These are phyloP conservation scores for Rotaria sp. DNA, from an alignment of 2,888 invertebrate genomes.

Conservation along the genomic window DNA sequence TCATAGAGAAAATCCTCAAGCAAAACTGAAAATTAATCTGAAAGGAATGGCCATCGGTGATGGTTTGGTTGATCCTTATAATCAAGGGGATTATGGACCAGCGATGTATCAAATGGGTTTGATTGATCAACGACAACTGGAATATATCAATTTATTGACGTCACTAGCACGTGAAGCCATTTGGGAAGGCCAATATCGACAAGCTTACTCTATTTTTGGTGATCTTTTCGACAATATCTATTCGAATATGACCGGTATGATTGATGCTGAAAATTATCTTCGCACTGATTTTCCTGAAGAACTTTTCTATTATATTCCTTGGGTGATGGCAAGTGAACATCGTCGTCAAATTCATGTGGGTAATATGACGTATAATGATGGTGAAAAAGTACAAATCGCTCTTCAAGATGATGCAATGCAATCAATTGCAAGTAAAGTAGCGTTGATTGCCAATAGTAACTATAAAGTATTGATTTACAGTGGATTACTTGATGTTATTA, in stretches of 20 bases:
- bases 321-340: conserved; percentile 48
- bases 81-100: not conserved
- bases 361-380: conserved; percentile 67
- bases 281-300: conserved; percentile 46
- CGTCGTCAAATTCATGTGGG: conserved; percentile 79
- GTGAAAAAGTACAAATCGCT: conserved; percentile 65
- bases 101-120: too few species aligned
- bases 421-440: not conserved
- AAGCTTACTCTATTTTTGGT: too few species aligned
- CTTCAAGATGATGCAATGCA: not conserved
- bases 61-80: conserved; percentile 50
- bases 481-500: conserved; percentile 82
- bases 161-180: too few species aligned
- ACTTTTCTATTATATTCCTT: conserved; percentile 49
- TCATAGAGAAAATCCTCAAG: conserved; percentile 44
- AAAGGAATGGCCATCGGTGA: conserved; percentile 51
- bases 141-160: too few species aligned
- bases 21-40: conserved; percentile 46
- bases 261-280: conserved; percentile 49
- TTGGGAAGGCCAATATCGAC: too few species aligned
- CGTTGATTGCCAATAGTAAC: not conserved
- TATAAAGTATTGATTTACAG: conserved; percentile 69
- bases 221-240: too few species aligned
- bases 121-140: too few species aligned
- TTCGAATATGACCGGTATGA: too few species aligned